These are phyloP conservation scores for Hemicrepidius hirtus DNA, from an alignment of 2,888 invertebrate species.

Conservation along the genomic window DNA sequence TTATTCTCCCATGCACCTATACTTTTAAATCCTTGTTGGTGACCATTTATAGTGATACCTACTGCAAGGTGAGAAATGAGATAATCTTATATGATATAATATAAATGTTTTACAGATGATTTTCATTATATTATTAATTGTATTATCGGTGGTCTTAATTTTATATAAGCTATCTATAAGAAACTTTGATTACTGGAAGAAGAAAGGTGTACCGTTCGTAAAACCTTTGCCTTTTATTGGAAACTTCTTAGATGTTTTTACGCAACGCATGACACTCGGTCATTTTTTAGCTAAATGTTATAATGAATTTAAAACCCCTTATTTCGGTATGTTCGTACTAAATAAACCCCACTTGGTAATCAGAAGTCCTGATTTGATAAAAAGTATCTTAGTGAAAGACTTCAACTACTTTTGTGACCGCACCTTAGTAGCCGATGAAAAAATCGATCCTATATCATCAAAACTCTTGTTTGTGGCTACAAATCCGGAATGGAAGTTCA, in stretches of 20 bases:
- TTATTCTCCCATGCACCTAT: too few species aligned
- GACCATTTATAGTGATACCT: too few species aligned
- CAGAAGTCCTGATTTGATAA: conserved; percentile 70
- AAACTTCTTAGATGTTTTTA: conserved; percentile 63
- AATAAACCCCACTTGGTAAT: conserved; percentile 71
- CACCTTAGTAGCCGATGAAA: conserved; percentile 68
- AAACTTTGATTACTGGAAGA: conserved; percentile 16
- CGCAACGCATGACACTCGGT: conserved; percentile 61
- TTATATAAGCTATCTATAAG: conserved; percentile 10
- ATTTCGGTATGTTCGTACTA: conserved; percentile 71
- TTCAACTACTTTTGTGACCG: conserved; percentile 71
- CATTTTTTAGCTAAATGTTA: conserved; percentile 62
- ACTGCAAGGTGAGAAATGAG: too few species aligned
- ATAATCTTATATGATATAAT: too few species aligned
- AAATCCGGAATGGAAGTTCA: conserved; percentile 73
- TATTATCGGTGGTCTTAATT: background rate
- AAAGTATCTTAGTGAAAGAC: conserved; percentile 70
- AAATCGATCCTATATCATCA: conserved; percentile 69
- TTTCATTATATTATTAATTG: background rate
- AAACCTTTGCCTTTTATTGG: conserved; percentile 6
- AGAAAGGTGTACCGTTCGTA: background rate
- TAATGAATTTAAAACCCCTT: conserved; percentile 60
- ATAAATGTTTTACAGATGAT: background rate
- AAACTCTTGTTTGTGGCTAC: conserved; percentile 69
- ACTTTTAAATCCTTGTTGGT: too few species aligned